Base-by-base conservation (phyloP, 2,888 invertebrate species). In the Endotricha flammealis region DNA sequence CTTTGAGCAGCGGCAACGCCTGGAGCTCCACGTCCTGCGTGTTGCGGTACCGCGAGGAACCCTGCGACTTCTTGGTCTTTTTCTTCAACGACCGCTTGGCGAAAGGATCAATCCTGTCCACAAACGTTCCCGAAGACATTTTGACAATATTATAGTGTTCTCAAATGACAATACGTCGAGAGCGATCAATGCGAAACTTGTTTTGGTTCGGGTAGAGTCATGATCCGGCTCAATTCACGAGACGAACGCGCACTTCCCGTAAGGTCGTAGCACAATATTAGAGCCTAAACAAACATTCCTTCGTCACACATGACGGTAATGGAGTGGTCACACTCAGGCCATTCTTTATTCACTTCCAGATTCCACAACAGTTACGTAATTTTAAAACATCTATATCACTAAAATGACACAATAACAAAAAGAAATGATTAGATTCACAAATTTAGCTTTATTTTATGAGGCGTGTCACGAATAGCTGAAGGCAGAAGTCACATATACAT, bases 51-150 rank as follows among this genome's bases (percentile, higher is more conserved):
- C 99, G 92, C 53, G 99, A 99, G 65, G 98, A 98, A 67, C 99
- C 99, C 89, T 99, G 98, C 77, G 98, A 97, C 88, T 97, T 96
- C 90, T 97, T 98, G 75, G 96, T 96, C 88, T 99, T 98, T 90
- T 98, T 97, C 90, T 97, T 97, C 69, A 97, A 88, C 69, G 98
- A 98, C 82, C 97, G 92, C 90, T 98, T 99, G 65, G 96, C 95
- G 89, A 99, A 99, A 71, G 99, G 99, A 91, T 99, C 99, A 90
- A 99, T 98, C 88, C 98, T 95, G 91, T 99, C 98, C 89, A 98
- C 97, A 91, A 98, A 96, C 83, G 95, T 93, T 89, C 92, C 93
- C 89, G 94, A 92, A 86, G 87, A 87, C 92, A 90, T 91, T 77
- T 87, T 88, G 82, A 66, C 68, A 73, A 70, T 80, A 72, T 71